Evolutionary conservation across 1,140 invertebrate genomes (phyloP), one percentile per base, ranked within the genome.

Genomic region (Drosophila triauraria): DNA sequence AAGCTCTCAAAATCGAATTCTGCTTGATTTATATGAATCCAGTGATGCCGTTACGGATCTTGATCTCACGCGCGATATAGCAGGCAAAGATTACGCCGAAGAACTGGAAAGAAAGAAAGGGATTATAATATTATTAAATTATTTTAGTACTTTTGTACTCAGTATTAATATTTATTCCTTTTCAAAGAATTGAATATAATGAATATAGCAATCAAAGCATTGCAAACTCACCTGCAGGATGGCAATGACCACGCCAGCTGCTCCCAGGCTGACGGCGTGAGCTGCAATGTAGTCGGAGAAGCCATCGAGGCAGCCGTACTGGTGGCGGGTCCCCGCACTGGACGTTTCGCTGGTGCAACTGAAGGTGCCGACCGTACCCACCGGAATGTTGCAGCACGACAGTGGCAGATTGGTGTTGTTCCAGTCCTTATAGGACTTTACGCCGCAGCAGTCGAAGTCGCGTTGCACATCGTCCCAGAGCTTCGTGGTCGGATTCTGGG

Each of bases 361-460:
- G 48, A 93, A 93, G 1, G 48, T 88, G 20, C 91, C 92, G 2
- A 94, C 75, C 0, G 92, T 76, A 2, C 94, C 95, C 44, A 83
- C 80, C 0, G 93, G 81, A 40, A 93, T 77, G 0, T 32, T 10
- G 82, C 96, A 97, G 85, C 96, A 97, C 46, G 94, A 95, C 1
- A 95, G 59, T 1, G 96, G 96, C 9, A 96, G 68, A 0, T 78
- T 81, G 0, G 50, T 40, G 12, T 85, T 63, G 0, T 2, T 17
- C 97, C 97, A 97, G 65, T 97, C 95, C 0, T 80, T 91, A 12
- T 93, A 93, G 27, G 93, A 93, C 0, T 81, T 61, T 0, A 95
- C 94, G 3, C 97, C 97, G 79, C 97, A 97, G 90, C 97, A 98
- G 3, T 94, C 32, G 56, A 97, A 95, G 95, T 97, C 58, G 2